Evolutionary conservation across 2,888 invertebrate species (phyloP), one percentile per base, ranked within the genome.

Genomic region (Stegophylla sp.): DNA sequence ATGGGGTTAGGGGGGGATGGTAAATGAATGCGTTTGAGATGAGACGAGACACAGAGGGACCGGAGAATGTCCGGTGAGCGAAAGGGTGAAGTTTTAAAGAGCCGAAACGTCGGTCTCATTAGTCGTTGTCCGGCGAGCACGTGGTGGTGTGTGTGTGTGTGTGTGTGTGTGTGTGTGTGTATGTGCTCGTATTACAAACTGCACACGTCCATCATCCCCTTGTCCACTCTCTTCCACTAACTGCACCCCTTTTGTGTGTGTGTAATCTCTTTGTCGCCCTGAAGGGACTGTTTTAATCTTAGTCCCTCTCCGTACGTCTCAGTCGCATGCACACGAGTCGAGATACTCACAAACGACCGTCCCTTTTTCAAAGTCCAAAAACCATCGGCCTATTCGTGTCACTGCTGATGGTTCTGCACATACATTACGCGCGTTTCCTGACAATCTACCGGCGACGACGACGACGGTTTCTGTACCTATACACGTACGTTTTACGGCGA

Each of bases 111-210:
- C 71, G 75, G 81, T 82, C 82, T 64, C 75, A 82, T 82, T 82
- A 82, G 73, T 82, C 76, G 75, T 81, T 82, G 82, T 83, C 82
- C 82, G 83, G 76, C 76, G 74, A 82, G 74, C 74, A 73, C 82
- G 63, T 53, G 82, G 73, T 59, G n/a, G n/a, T n/a, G n/a, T n/a
- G n/a, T n/a, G n/a, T n/a, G n/a, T n/a, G n/a, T n/a, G n/a, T n/a
- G n/a, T n/a, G n/a, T n/a, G n/a, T n/a, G n/a, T n/a, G n/a, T n/a
- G n/a, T n/a, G n/a, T n/a, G n/a, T n/a, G n/a, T n/a, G n/a, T n/a
- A n/a, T n/a, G 41, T 23, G 72, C 53, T 72, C 72, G 56, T 56
- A 59, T 73, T 59, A 73, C 64, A 13, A 0, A 34, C 3, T 34
- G 0, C 69, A 45, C 61, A 61, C 73, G 74, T 74, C 74, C 28